These are phyloP conservation scores for Dinothrombium tinctorium DNA, from an alignment of 1,140 invertebrate species.

Conservation along the genomic window DNA sequence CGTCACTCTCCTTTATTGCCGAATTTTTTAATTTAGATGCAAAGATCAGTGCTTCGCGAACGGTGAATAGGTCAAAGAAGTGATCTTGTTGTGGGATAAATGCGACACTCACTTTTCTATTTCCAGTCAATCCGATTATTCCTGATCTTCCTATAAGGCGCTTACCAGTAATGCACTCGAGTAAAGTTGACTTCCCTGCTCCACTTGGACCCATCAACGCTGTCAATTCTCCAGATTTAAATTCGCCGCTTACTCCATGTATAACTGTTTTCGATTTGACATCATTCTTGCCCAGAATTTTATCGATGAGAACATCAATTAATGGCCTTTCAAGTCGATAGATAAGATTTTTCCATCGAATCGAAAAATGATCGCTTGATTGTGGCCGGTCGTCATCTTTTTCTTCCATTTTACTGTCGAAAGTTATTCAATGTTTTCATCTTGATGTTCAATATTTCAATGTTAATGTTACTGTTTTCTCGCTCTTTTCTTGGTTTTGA, in stretches of 20 bases:
- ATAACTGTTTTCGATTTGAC: neutral
- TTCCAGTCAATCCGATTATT: neutral
- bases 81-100: slow-evolving; percentile 53
- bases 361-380: too few species aligned
- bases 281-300: neutral
- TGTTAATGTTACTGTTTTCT: too few species aligned
- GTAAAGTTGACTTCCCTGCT: slow-evolving; percentile 27
- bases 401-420: too few species aligned
- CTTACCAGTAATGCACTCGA: slow-evolving; percentile 19
- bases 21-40: slow-evolving; percentile 59
- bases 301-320: neutral
- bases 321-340: neutral
- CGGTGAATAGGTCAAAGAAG: slow-evolving; percentile 58
- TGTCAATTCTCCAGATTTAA: slow-evolving; percentile 21
- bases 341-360: neutral
- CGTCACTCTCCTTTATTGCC: too few species aligned
- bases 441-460: too few species aligned
- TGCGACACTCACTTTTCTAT: slow-evolving; percentile 3
- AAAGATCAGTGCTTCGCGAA: slow-evolving; percentile 64
- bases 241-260: slow-evolving; percentile 8
- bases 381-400: too few species aligned
- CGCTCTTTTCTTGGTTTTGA: too few species aligned
- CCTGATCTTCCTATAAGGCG: slow-evolving; percentile 4
- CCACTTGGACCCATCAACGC: slow-evolving; percentile 36
- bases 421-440: too few species aligned